Conservation (phyloP, 2,888 invertebrate species). For the Limnephilus auricula region DNA sequence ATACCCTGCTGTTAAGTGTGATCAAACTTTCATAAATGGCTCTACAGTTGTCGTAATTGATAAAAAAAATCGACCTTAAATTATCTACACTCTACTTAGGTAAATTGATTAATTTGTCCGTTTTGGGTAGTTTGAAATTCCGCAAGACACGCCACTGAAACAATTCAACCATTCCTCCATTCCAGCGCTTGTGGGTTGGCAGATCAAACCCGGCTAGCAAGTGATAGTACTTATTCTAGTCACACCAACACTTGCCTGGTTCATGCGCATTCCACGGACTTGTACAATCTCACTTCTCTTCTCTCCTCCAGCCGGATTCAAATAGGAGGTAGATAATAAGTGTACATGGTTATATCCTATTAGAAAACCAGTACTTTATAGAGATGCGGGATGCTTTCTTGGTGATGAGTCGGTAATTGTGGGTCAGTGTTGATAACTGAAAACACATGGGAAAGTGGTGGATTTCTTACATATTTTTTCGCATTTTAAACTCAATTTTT, state of each 20-base stretch:
- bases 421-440: neutral
- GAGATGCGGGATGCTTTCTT: neutral
- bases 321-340: neutral
- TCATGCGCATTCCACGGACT: neutral
- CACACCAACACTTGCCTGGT: neutral
- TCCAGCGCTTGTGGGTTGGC: slow-evolving; percentile 13
- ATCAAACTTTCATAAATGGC: no score
- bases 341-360: neutral
- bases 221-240: slow-evolving; percentile 5
- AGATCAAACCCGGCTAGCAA: slow-evolving; percentile 32
- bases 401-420: neutral
- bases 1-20: no score
- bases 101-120: neutral
- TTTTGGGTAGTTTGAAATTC: neutral
- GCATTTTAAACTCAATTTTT: no score
- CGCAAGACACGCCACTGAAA: neutral
- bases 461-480: neutral
- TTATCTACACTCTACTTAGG: no score
- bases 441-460: neutral
- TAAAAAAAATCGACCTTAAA: no score
- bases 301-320: neutral
- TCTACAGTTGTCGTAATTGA: no score
- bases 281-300: neutral
- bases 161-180: neutral
- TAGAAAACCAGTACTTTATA: slow-evolving; percentile 2